Evolutionary conservation across 1,140 invertebrate species (phyloP).

Genomic region (Sitobion miscanthi): DNA sequence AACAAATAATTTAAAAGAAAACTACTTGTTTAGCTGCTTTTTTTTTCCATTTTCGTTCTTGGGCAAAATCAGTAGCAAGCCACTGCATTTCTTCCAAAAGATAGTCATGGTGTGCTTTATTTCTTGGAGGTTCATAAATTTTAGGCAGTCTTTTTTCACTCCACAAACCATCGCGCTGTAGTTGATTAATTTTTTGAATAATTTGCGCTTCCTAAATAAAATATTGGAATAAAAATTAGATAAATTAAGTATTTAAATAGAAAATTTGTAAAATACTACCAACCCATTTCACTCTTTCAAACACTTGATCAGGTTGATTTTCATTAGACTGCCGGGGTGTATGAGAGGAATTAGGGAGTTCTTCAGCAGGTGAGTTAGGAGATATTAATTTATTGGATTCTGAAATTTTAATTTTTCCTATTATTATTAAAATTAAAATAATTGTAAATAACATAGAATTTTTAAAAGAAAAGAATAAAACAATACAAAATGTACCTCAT

Average conservation of each 20-base stretch:
- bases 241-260: constrained; percentile 39
- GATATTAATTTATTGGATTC: constrained; percentile 47
- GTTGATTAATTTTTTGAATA: constrained; percentile 86
- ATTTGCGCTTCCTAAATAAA: constrained; percentile 81
- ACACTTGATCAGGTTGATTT: constrained; percentile 44
- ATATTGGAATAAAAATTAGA: background rate
- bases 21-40: constrained; percentile 87
- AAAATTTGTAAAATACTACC: background rate
- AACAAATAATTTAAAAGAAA: background rate
- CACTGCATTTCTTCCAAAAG: constrained; percentile 98
- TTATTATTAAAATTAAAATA: background rate
- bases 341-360: constrained; percentile 16
- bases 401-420: background rate
- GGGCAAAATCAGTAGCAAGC: constrained; percentile 95
- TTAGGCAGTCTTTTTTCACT: constrained; percentile 90
- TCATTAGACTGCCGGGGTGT: constrained; percentile 28
- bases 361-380: constrained; percentile 20
- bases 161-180: constrained; percentile 91
- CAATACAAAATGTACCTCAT: background rate
- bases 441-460: background rate
- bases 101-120: constrained; percentile 99
- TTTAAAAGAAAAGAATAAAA: background rate
- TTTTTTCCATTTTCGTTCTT: constrained; percentile 98
- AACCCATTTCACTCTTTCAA: constrained; percentile 52
- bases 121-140: constrained; percentile 84